phyloP scores from a whole-genome alignment of 2,113 vertebrate species.

The Thamnaconus septentrionalis region DNA sequence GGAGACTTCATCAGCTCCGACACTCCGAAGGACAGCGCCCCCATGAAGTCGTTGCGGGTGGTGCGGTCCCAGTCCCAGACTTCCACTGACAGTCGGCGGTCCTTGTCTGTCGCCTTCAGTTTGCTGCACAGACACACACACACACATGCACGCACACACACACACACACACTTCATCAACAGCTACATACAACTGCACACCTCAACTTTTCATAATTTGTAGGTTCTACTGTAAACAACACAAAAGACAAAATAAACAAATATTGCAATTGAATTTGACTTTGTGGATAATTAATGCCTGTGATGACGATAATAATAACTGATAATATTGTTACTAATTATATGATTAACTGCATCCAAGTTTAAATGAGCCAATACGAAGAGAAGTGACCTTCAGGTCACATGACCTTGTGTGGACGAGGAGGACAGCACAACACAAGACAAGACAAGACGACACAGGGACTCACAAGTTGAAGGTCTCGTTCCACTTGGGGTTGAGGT shows the following conservation, averaged over 20 bases:
- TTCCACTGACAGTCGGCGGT: conserved; percentile 90
- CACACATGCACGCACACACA: not conserved
- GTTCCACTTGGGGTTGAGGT: conserved; percentile 92
- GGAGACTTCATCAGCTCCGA: conserved; percentile 95
- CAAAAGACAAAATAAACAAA: no score
- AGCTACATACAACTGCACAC: no score
- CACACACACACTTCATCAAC: no score
- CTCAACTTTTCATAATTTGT: no score
- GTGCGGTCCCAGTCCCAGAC: conserved; percentile 99
- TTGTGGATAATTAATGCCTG: no score
- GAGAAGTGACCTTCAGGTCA: no score
- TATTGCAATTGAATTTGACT: no score
- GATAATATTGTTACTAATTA: no score
- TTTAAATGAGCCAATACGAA: no score
- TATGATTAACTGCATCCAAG: no score
- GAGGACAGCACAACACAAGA: not conserved
- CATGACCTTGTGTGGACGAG: not conserved
- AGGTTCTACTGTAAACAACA: no score
- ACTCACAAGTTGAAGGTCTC: conserved; percentile 94
- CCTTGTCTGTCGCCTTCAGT: conserved; percentile 90
- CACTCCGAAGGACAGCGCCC: conserved; percentile 93
- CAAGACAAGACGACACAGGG: not conserved
- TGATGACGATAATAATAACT: no score
- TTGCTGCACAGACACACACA: conserved; percentile 78
- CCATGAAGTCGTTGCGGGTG: conserved; percentile 98